phyloP scores from a whole-genome alignment of 2,888 invertebrate species.

The Sinhomidia bicolor region DNA sequence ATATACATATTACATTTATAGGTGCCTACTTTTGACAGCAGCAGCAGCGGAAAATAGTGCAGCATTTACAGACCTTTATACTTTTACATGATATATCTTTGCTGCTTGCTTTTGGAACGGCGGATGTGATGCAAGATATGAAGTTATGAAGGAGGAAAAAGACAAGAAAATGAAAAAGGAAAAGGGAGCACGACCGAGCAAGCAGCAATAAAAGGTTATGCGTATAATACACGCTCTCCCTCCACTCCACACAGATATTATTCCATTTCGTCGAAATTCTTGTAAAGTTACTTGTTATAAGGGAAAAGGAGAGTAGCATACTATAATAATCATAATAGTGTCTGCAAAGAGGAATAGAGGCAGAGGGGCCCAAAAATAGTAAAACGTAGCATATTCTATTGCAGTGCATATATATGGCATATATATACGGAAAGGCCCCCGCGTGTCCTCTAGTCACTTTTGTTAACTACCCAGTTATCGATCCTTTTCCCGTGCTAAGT shows the following conservation, averaged over 20 bases:
- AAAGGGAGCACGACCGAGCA: constrained; percentile 49
- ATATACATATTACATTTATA: too few relatives aligned
- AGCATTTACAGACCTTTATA: constrained; percentile 10
- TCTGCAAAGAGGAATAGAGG: background rate
- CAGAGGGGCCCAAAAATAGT: constrained; percentile 30
- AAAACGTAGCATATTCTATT: background rate
- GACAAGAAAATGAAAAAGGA: constrained; percentile 53
- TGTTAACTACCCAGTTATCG: constrained; percentile 67
- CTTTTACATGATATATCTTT: constrained; percentile 2
- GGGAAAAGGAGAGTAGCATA: background rate
- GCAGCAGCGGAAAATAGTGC: background rate
- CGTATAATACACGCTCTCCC: background rate
- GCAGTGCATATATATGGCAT: constrained; percentile 38
- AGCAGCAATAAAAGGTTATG: constrained; percentile 44
- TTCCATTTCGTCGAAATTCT: background rate
- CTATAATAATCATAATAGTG: too few relatives aligned
- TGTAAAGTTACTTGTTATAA: constrained; percentile 26
- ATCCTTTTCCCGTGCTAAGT: constrained; percentile 55
- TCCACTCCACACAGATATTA: background rate
- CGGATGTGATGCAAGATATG: constrained; percentile 44
- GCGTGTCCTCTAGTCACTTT: constrained; percentile 73
- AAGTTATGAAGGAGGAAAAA: constrained; percentile 50
- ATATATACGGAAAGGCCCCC: constrained; percentile 64
- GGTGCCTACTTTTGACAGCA: constrained; percentile 47
- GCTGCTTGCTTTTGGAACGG: constrained; percentile 26